These are phyloP conservation scores for Chalcis sispes DNA, from an alignment of 2,888 invertebrate genomes.

Conservation along the genomic window DNA sequence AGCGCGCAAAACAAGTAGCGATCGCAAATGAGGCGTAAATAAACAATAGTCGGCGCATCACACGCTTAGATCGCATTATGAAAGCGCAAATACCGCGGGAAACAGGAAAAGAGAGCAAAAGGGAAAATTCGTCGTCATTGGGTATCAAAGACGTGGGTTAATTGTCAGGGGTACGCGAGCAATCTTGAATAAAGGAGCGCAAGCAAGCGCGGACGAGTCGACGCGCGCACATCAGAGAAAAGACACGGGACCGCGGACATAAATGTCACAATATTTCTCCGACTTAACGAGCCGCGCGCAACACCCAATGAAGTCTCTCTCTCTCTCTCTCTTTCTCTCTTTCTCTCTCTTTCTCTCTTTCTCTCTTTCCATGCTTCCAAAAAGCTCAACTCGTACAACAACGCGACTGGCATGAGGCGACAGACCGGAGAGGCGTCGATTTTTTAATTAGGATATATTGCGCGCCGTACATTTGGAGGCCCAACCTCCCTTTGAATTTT, in stretches of 20 bases:
- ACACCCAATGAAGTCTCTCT: not conserved
- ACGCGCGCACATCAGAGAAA: too few species aligned
- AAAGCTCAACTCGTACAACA: constrained; percentile 52
- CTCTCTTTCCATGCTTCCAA: constrained; percentile 6
- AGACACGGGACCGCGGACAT: constrained; percentile 71
- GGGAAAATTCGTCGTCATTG: too few species aligned
- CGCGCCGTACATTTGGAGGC: constrained; percentile 37
- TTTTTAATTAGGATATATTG: constrained; percentile 72
- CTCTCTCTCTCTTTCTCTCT: not conserved
- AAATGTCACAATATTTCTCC: constrained; percentile 75
- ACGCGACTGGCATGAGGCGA: constrained; percentile 61
- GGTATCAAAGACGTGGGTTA: constrained; percentile 48
- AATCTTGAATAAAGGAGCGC: constrained; percentile 38
- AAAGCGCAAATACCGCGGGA: not conserved
- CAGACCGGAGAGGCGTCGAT: constrained; percentile 73
- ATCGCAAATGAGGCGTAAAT: too few species aligned
- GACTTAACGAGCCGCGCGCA: constrained; percentile 72
- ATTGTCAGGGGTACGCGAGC: constrained; percentile 46
- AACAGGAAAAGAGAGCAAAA: too few species aligned
- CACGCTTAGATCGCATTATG: too few species aligned
- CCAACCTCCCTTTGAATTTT: constrained; percentile 14
- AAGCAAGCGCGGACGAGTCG: constrained; percentile 64
- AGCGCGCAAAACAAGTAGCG: too few species aligned
- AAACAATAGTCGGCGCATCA: too few species aligned
- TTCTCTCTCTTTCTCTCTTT: not conserved